These are phyloP conservation scores for Idaea dimidiata DNA, from an alignment of 2,888 invertebrate species.

Conservation along the genomic window DNA sequence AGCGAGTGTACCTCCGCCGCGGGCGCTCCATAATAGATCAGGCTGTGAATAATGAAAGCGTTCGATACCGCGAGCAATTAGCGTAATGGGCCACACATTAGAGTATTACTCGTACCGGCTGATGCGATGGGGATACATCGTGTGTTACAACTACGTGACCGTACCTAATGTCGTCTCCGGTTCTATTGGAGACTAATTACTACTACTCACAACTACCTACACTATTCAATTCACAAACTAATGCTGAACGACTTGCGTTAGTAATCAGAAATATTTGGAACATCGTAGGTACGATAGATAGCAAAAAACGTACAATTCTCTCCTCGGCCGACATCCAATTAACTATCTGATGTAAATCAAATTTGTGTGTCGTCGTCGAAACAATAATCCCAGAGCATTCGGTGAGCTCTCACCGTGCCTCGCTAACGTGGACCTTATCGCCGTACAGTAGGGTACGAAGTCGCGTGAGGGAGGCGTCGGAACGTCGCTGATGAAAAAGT, in stretches of 20 bases:
- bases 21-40: too few species aligned
- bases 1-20: too few species aligned
- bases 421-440: not conserved
- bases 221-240: too few species aligned
- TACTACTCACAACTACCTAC: too few species aligned
- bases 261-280: not conserved
- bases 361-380: constrained; percentile 29
- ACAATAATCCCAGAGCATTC: constrained; percentile 26
- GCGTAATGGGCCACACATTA: too few species aligned
- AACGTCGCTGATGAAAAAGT: not conserved
- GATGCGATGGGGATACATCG: too few species aligned
- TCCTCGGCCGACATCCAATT: constrained; percentile 22
- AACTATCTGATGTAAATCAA: constrained; percentile 35
- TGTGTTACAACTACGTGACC: too few species aligned
- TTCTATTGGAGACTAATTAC: too few species aligned
- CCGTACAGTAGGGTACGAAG: not conserved
- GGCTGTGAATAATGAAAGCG: too few species aligned
- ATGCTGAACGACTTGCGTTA: not conserved
- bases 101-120: too few species aligned
- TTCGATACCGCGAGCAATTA: too few species aligned
- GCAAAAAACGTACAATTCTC: not conserved
- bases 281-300: not conserved
- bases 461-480: not conserved
- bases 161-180: too few species aligned
- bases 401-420: constrained; percentile 3